Evolutionary conservation across 2,797 vertebrate species (phyloP), one percentile per base, ranked within the genome.

Genomic region (Acanthopagrus latus): DNA sequence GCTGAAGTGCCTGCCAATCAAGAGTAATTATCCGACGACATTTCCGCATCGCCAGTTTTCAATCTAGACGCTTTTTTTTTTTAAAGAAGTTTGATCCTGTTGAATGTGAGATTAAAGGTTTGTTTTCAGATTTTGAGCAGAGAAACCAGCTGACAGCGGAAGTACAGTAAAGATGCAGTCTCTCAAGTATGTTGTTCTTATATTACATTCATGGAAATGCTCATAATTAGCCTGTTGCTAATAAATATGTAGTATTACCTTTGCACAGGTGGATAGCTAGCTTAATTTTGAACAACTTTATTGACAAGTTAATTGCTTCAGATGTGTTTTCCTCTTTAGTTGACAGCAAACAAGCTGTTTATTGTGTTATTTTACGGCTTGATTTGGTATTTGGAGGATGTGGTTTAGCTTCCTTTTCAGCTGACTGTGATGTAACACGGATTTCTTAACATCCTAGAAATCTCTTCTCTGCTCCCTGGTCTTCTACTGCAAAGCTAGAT

Each of bases 391-490:
- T 27, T n/a, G 16, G 38, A 52, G 6, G n/a, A 13, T 33, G 29
- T 29, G 16, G 46, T 0, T 60, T 63, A 50, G 27, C 44, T 57
- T 47, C 29, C 29, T 1, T 43, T n/a, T n/a, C 57, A 27, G 5
- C 11, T 55, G 17, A 4, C 76, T 68, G 38, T 44, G 63, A 3
- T 1, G 58, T 43, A 29, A 55, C 12, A 29, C 0, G 38, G 7
- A n/a, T 92, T 90, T 89, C 82, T 72, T 65, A 86, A 88, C 10
- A 8, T 64, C 5, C 1, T 62, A 95, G 94, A 86, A 94, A 89
- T 20, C 5, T 86, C 7, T 95, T 95, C 86, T 82, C 91, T 48
- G 1, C 66, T 13, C 3, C 85, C 7, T 95, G 95, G 95, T 90
- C 93, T 4, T 95, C 91, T 25, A 13, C 57, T 52, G 88, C 43